These are phyloP conservation scores for Xiphophorus hellerii DNA, from an alignment of 2,113 vertebrate genomes.

Conservation along the genomic window DNA sequence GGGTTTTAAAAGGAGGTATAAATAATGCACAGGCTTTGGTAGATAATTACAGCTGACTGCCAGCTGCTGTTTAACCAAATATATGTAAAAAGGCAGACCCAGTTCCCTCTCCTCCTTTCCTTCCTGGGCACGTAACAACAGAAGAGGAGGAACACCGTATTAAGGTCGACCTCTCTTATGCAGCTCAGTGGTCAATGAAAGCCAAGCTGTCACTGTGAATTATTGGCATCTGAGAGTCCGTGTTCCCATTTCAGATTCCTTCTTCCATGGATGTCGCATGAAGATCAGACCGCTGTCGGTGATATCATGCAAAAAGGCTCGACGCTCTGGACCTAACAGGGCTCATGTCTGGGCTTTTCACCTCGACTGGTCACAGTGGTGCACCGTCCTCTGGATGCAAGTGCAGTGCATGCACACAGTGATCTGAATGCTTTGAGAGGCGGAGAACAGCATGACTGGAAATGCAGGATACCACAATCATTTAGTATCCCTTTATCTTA, in stretches of 20 bases:
- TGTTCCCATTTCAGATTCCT: conserved; percentile 31
- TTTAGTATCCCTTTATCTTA: background rate
- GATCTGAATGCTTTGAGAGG: background rate
- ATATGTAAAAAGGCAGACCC: conserved; percentile 46
- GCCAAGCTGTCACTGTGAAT: conserved; percentile 66
- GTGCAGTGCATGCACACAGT: background rate
- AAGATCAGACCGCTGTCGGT: no score
- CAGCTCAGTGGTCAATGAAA: conserved; percentile 19
- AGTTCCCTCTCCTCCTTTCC: background rate
- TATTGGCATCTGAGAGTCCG: conserved; percentile 43
- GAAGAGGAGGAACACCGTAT: conserved; percentile 13
- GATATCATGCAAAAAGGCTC: background rate
- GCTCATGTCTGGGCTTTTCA: conserved; percentile 33
- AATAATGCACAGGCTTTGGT: conserved; percentile 77
- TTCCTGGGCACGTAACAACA: conserved; percentile 9
- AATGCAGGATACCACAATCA: background rate
- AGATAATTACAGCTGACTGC: conserved; percentile 70
- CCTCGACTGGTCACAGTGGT: background rate
- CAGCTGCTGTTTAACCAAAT: conserved; percentile 73
- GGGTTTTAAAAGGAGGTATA: conserved; percentile 79
- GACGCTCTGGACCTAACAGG: conserved; percentile 35
- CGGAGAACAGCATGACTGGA: background rate
- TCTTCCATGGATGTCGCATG: conserved; percentile 9
- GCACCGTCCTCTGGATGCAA: background rate
- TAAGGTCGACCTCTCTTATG: conserved; percentile 38